Percentiles rank a stretch among this genome's conserved stretches.
Conservation (phyloP, 1,140 invertebrate species). For the Drosophila nigromelanica region DNA sequence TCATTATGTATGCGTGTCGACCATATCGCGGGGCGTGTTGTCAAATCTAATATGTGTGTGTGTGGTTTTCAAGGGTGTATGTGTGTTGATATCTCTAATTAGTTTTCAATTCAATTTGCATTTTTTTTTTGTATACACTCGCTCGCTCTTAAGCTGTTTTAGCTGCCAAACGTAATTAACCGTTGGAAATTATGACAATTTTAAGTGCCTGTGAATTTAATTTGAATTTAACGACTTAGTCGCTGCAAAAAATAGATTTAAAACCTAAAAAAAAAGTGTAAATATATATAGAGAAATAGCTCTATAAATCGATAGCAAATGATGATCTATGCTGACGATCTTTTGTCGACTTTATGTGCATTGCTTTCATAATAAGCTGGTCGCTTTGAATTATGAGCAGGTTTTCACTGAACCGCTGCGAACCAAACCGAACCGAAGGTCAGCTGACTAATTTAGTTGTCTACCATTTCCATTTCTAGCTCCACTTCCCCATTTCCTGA, state of each 20-base stretch:
- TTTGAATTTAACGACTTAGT: constrained; percentile 52
- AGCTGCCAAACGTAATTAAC: constrained; percentile 47
- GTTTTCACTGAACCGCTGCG: not conserved
- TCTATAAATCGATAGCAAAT: constrained; percentile 41
- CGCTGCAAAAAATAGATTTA: constrained; percentile 1
- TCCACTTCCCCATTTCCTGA: not conserved
- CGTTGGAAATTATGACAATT: constrained; percentile 65
- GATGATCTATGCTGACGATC: constrained; percentile 34
- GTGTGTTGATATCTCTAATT: constrained; percentile 72
- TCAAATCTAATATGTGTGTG: constrained; percentile 26
- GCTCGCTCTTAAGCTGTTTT: constrained; percentile 16
- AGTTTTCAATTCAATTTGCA: constrained; percentile 81
- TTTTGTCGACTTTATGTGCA: constrained; percentile 51
- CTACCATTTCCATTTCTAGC: not conserved
- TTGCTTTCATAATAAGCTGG: constrained; percentile 23
- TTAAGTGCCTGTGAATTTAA: constrained; percentile 67
- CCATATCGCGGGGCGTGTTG: constrained; percentile 58
- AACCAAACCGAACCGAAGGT: constrained; percentile 20
- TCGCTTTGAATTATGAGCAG: constrained; percentile 22
- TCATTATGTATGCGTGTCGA: constrained; percentile 72
- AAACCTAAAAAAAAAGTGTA: constrained; percentile 2
- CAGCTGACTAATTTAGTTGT: constrained; percentile 1
- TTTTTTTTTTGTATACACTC: constrained; percentile 34
- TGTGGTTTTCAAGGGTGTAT: constrained; percentile 18
- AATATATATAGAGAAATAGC: constrained; percentile 19